phyloP scores from a whole-genome alignment of 2,888 invertebrate species.

The Cryptocephalus moraei region DNA sequence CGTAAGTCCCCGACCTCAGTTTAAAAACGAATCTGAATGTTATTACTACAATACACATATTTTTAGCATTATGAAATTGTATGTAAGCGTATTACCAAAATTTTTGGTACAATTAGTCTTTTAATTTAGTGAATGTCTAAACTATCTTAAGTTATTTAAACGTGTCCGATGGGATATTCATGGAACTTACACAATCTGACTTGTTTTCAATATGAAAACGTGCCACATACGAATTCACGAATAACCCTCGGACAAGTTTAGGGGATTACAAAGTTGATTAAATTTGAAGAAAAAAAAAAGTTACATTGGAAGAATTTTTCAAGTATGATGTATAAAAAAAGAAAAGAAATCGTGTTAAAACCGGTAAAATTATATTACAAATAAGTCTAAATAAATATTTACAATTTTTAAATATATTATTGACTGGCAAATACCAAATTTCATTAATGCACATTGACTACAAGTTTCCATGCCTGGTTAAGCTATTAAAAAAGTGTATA shows the following conservation, averaged over 20 bases:
- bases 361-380: constrained; percentile 12
- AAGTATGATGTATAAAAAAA: constrained; percentile 5
- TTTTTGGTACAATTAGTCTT: constrained; percentile 25
- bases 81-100: constrained; percentile 26
- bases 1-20: not conserved
- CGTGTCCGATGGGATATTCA: too few relatives aligned
- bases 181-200: too few relatives aligned
- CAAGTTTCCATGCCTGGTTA: too few relatives aligned
- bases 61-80: constrained; percentile 19
- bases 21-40: constrained; percentile 3
- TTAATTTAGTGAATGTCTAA: constrained; percentile 17
- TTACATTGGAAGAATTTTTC: constrained; percentile 11
- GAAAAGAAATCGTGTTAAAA: constrained; percentile 5
- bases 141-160: constrained; percentile 6
- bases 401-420: constrained; percentile 11
- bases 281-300: constrained; percentile 7
- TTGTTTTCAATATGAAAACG: not conserved
- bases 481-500: too few relatives aligned
- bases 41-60: constrained; percentile 15
- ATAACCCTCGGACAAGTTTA: too few relatives aligned
- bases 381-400: constrained; percentile 12
- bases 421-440: constrained; percentile 11
- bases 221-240: not conserved
- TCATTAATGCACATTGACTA: constrained; percentile 2
- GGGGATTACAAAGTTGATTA: not conserved